Conservation (phyloP, 2,113 vertebrate genomes). For the Melierax canorus region DNA sequence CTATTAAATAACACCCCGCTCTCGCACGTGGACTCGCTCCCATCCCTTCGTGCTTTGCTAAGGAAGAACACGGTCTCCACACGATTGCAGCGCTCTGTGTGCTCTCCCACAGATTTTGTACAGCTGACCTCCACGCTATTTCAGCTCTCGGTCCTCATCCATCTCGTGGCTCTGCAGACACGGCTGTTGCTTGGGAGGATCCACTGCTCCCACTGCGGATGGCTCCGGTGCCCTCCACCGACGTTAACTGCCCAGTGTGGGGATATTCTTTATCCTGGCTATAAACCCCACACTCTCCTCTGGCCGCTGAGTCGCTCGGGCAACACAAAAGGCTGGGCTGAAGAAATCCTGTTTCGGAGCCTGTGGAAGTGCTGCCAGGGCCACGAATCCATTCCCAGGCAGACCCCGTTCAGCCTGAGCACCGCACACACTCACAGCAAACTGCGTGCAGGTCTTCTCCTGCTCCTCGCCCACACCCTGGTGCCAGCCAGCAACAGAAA, state of each 20-base stretch:
- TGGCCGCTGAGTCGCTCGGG: background rate
- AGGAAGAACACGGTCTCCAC: background rate
- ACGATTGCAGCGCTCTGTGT: fast-evolving
- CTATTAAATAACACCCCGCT: background rate
- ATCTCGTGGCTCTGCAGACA: background rate
- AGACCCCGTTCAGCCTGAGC: background rate
- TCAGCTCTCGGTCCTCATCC: fast-evolving
- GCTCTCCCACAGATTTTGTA: background rate
- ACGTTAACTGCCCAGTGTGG: fast-evolving
- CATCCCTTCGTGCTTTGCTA: background rate
- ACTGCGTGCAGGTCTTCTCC: background rate
- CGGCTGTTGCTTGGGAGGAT: background rate
- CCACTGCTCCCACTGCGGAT: background rate
- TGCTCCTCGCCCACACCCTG: background rate
- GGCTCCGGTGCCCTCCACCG: background rate
- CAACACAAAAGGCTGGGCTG: background rate
- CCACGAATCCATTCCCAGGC: background rate
- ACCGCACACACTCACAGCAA: fast-evolving
- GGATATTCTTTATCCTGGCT: background rate
- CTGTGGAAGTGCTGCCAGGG: background rate
- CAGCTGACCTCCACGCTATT: fast-evolving
- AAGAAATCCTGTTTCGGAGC: background rate
- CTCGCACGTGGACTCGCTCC: fast-evolving
- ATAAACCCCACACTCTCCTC: background rate
- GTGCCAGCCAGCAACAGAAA: background rate